A percentile compares a stretch with the other conserved stretches of the same genome.
Evolutionary conservation across 2,888 invertebrate species (phyloP).

Genomic region (Phragmatobia fuliginosa): DNA sequence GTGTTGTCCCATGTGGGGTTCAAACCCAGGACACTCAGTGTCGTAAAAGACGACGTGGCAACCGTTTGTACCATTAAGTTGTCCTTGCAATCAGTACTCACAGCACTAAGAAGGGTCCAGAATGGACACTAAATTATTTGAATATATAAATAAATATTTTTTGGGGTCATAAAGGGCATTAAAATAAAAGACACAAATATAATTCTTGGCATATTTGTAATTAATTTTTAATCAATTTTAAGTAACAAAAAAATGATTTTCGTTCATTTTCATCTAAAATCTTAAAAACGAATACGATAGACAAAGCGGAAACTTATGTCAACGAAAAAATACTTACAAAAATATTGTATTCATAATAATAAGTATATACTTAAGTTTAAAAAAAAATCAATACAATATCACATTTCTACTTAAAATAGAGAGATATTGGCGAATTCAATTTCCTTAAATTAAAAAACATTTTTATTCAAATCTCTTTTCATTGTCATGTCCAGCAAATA

Average conservation of each 20-base stretch:
- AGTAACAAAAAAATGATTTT: slow-evolving; percentile 81
- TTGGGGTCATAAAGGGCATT: not conserved
- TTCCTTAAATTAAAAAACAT: slow-evolving; percentile 69
- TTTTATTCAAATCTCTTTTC: slow-evolving; percentile 71
- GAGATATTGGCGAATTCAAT: slow-evolving; percentile 81
- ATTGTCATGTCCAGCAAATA: slow-evolving; percentile 72
- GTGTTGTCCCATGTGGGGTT: too few species aligned
- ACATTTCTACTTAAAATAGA: slow-evolving; percentile 87
- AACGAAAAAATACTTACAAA: slow-evolving; percentile 83
- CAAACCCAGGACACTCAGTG: too few species aligned
- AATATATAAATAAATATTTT: too few species aligned
- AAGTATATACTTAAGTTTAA: slow-evolving; percentile 81
- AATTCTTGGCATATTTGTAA: slow-evolving; percentile 86
- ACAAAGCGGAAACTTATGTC: slow-evolving; percentile 80
- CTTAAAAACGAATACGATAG: slow-evolving; percentile 81
- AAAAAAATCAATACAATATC: slow-evolving; percentile 86
- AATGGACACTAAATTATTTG: too few species aligned
- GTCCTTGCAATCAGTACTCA: too few species aligned
- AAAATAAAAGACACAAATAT: slow-evolving; percentile 70
- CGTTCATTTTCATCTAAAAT: slow-evolving; percentile 81
- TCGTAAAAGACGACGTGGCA: too few species aligned
- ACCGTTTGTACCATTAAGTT: too few species aligned
- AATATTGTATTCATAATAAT: slow-evolving; percentile 81
- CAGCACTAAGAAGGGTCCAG: too few species aligned
- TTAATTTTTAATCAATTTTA: slow-evolving; percentile 86